Base-by-base conservation (phyloP, 1,140 invertebrate species). In the Euura lappo region DNA sequence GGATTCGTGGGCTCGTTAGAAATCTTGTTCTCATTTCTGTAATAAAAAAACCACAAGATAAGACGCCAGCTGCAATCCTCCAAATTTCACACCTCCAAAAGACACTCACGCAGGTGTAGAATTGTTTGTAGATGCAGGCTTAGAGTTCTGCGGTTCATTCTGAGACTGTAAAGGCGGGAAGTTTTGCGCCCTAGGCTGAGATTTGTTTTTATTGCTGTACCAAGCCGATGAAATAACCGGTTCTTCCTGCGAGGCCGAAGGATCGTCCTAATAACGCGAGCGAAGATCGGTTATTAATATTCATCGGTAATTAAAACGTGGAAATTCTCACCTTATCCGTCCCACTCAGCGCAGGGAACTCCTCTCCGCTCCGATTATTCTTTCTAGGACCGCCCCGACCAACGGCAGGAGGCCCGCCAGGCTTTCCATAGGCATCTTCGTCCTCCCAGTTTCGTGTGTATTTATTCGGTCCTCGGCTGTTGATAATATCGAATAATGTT, bases 391-490 rank as follows among this genome's bases (percentile, higher is more conserved):
- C 74, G 71, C 70, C 74, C 75, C 80, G 79, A 7, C 77, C 76
- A 43, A 73, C 73, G 44, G 79, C 72, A 44, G 73, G 73, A 71
- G 72, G 77, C 75, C 71, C 75, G 80, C 85, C 80, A 86, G 91
- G 73, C 81, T 88, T 84, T 28, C 89, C 84, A 80, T 97, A 98
- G 0, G 96, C 96, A 81, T 95, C 93, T 83, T 96, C 95, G 82
- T 97, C 96, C 84, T 97, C 95, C 95, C 96, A 98, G 76, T 95
- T 96, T 10, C 96, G 89, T 0, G 94, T 96, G 83, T 98, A 97
- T 83, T 97, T 97, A 80, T 93, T 96, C 0, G 96, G 96, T 4
- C 96, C 96, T 71, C 96, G 94, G 0, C 94, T 95, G 76, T 66
- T 79, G 78, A 73, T 73, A 28, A 28, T 66, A 76, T 74, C 74